Base-by-base conservation (phyloP, 2,113 vertebrate species). In the Daubentonia madagascariensis region DNA sequence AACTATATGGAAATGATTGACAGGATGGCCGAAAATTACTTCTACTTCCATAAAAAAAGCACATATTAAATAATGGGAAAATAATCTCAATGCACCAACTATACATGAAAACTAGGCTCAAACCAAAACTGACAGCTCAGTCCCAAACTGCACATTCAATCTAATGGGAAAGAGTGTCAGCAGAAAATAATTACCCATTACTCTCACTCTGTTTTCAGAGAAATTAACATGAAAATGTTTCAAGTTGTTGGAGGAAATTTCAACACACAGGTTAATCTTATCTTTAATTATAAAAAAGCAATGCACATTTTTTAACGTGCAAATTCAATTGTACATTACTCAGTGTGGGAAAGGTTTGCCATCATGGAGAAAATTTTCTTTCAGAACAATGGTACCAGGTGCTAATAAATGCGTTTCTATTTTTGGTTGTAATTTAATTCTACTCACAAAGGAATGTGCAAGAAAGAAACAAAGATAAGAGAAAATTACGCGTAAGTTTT, bases 41-140 rank as follows among this genome's bases (percentile, higher is more conserved):
- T 98, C 76, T 52, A 89, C 75, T 93, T 32, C 87, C 86, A 89
- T 57, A 73, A 94, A 96, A 93, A 97, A 96, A 92, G 75, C 35
- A 68, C 72, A 17, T 96, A 97, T 98, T 98, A 96, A 97, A 96
- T 97, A 98, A 98, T 97, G 88, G 92, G 67, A 97, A 98, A 97
- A 97, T 96, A 97, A 94, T 96, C 91, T 97, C 87, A 97, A 12
- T 97, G 78, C 35, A 85, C 93, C 88, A 96, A 97, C 50, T 97
- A 91, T 70, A 94, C 61, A 48, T 57, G 73, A 95, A 98, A 98
- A 97, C 80, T 81, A 73, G 83, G 72, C 92, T 97, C 81, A 96
- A 98, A 96, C 97, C 94, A 98, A 96, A 98, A 91, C 95, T 91
- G 97, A 98, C 96, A 93, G 96, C 76, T 95, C 35, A 89, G 87